Conservation (phyloP, 1,140 invertebrate genomes). For the Tenebrio molitor region DNA sequence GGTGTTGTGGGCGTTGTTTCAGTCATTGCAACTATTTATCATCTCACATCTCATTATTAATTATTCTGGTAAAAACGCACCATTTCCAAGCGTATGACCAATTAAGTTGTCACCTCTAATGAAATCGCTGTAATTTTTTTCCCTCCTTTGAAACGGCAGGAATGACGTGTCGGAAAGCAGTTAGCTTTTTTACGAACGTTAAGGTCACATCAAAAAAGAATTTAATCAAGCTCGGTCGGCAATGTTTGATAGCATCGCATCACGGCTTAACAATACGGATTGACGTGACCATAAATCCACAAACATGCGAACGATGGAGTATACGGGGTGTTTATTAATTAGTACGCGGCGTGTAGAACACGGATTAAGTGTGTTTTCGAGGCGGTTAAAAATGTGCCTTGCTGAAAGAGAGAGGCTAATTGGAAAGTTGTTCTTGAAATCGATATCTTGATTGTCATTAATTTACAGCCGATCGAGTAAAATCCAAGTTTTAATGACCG, state of each 20-base stretch:
- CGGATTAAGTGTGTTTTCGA: too few relatives aligned
- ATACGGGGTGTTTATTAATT: background rate
- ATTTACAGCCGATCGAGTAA: too few relatives aligned
- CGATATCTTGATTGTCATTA: too few relatives aligned
- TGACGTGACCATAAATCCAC: slow-evolving; percentile 7
- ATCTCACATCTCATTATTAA: slow-evolving; percentile 31
- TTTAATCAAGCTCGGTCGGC: slow-evolving; percentile 9
- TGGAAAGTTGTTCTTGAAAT: too few relatives aligned
- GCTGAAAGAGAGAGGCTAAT: too few relatives aligned
- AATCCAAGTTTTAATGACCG: too few relatives aligned
- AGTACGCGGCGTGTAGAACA: too few relatives aligned
- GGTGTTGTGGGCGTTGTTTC: slow-evolving; percentile 37
- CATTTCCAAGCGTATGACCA: slow-evolving; percentile 5
- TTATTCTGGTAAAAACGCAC: slow-evolving; percentile 20
- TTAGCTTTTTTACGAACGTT: slow-evolving; percentile 20
- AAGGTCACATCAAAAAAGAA: slow-evolving; percentile 16
- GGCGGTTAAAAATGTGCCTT: too few relatives aligned
- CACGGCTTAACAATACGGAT: background rate
- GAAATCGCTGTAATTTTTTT: slow-evolving; percentile 15
- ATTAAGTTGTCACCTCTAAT: slow-evolving; percentile 36
- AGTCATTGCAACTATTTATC: slow-evolving; percentile 33
- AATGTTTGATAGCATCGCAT: slow-evolving; percentile 10
- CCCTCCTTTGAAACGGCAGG: background rate
- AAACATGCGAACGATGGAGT: background rate
- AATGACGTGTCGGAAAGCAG: background rate